Percentiles rank a stretch among this genome's conserved stretches.
Conservation (phyloP, 1,140 invertebrate genomes). For the Megathymus violae region DNA sequence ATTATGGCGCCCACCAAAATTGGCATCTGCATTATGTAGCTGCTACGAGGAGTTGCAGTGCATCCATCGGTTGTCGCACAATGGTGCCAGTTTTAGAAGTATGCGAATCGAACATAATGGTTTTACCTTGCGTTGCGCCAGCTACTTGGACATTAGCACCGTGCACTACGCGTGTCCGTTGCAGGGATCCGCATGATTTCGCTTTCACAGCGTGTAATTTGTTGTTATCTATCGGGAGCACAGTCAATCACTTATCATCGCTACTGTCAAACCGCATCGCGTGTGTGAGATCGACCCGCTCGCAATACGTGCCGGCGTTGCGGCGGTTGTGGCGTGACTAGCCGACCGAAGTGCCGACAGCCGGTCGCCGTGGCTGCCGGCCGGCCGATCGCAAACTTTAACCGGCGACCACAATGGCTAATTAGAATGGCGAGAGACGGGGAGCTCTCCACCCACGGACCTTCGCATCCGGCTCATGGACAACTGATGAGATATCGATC, state of each 20-base stretch:
- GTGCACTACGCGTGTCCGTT: slow-evolving; percentile 46
- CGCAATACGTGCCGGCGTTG: slow-evolving; percentile 54
- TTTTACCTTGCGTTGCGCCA: slow-evolving; percentile 70
- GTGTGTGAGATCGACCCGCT: slow-evolving; percentile 37
- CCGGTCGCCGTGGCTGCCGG: slow-evolving; percentile 43
- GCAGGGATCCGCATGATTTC: slow-evolving; percentile 56
- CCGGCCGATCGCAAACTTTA: slow-evolving; percentile 69
- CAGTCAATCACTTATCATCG: slow-evolving; percentile 75
- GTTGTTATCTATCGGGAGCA: slow-evolving; percentile 61
- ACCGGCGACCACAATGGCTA: slow-evolving; percentile 79
- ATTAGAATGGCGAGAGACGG: slow-evolving; percentile 79
- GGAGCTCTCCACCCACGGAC: slow-evolving; percentile 74
- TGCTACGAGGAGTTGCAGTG: slow-evolving; percentile 54
- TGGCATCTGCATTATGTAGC: slow-evolving; percentile 41
- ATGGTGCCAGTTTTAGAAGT: slow-evolving; percentile 70
- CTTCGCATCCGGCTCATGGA: slow-evolving; percentile 77
- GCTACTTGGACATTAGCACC: slow-evolving; percentile 51
- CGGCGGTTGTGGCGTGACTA: slow-evolving; percentile 70
- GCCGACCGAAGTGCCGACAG: slow-evolving; percentile 33
- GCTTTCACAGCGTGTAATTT: slow-evolving; percentile 44
- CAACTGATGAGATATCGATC: slow-evolving; percentile 62
- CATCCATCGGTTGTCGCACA: slow-evolving; percentile 56
- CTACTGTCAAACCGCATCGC: slow-evolving; percentile 60
- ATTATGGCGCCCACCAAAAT: slow-evolving; percentile 35
- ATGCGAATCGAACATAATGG: slow-evolving; percentile 66